Evolutionary conservation across 2,888 invertebrate genomes (phyloP), one percentile per base, ranked within the genome.

Genomic region (Brassicogethes aeneus): DNA sequence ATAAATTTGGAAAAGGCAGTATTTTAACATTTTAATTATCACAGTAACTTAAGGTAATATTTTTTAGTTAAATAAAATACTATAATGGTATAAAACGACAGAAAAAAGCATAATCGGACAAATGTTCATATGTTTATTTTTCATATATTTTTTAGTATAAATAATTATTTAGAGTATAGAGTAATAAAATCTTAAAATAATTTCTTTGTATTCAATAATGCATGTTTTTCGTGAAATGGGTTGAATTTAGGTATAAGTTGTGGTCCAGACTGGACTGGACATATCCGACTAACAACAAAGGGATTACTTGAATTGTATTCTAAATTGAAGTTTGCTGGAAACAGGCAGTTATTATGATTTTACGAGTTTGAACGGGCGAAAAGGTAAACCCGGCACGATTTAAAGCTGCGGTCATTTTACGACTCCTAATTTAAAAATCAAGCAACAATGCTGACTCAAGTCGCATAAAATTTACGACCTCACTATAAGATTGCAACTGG

Each of bases 371-470:
- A 10, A 32, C 32, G 32, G 10, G 5, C 14, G 32, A 32, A 37
- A 45, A 46, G 45, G 43, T 47, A 43, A 48, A 50, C 46, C 41
- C 37, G 42, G 39, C 43, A 37, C 41, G 40, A 42, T 46, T 53
- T 41, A 47, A 54, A 55, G 46, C 45, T 50, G 50, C 43, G 52
- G 52, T 44, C 46, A 48, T 48, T 55, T 55, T 54, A 55, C 50
- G 47, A 44, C 39, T 46, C 42, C 54, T 54, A 52, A 55, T 54
- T 55, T 51, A 49, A 52, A 53, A 53, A 51, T 49, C 50, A 50
- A 45, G 51, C 55, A 46, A 46, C 47, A 46, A 44, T 52, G 54
- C 55, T 48, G 55, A 54, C 47, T 53, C 52, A 44, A 50, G 46
- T 43, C 44, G 43, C 48, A 53, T 55, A 56, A 54, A 54, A 48